Conservation (phyloP, 2,113 vertebrate species). For the Cavia aperea region DNA sequence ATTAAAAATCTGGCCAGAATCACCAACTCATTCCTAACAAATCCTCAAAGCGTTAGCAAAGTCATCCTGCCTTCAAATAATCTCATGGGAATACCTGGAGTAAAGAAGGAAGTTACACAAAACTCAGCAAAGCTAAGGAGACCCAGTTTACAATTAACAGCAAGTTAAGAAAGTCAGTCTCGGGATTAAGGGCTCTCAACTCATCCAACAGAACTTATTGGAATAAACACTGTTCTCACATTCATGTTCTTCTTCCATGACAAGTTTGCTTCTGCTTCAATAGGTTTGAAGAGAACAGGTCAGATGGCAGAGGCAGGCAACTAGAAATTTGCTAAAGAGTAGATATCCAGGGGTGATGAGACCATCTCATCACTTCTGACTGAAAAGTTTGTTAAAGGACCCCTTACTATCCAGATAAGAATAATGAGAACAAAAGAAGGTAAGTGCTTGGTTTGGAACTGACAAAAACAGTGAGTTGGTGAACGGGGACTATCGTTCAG, state of each 20-base stretch:
- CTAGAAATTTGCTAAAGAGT: neutral
- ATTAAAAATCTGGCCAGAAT: constrained; percentile 17
- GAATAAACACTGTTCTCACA: neutral
- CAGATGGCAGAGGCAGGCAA: neutral
- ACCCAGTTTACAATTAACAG: neutral
- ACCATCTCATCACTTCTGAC: neutral
- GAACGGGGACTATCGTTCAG: neutral
- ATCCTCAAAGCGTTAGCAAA: neutral
- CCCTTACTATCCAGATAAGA: neutral
- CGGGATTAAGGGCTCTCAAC: neutral
- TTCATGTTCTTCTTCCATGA: neutral
- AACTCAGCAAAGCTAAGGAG: neutral
- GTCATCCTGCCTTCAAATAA: neutral
- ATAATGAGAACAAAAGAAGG: neutral
- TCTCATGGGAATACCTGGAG: neutral
- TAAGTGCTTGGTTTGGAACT: neutral
- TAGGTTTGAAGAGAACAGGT: neutral
- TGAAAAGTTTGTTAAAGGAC: neutral
- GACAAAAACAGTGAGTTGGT: neutral
- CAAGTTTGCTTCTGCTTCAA: neutral
- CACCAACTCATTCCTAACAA: constrained; percentile 25
- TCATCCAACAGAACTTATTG: neutral
- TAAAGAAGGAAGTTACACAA: neutral
- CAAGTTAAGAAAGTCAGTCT: neutral
- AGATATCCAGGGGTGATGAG: neutral